A percentile compares a stretch with the other conserved stretches of the same genome.
Evolutionary conservation across 1,140 invertebrate genomes (phyloP).

Genomic region (Sesamia nonagrioides): DNA sequence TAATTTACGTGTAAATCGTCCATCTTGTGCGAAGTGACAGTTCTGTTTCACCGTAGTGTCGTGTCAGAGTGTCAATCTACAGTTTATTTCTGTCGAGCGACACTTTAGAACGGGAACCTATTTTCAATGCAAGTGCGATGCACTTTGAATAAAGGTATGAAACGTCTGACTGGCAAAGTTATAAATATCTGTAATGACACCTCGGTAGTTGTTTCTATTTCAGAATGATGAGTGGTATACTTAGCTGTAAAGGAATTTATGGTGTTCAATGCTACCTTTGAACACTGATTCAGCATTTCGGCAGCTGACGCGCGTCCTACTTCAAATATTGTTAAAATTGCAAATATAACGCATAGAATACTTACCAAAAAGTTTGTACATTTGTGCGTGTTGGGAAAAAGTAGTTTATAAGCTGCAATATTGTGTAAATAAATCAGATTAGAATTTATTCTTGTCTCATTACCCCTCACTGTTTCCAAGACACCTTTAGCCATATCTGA

Average conservation of each 20-base stretch:
- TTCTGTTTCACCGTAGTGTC: background rate
- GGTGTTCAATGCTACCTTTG: too few relatives aligned
- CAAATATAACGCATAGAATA: too few relatives aligned
- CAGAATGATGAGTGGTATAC: background rate
- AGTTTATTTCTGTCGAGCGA: constrained; percentile 42
- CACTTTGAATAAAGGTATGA: constrained; percentile 57
- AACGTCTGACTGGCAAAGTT: constrained; percentile 52
- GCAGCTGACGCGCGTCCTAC: too few relatives aligned
- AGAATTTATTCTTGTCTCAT: too few relatives aligned
- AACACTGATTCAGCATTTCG: too few relatives aligned
- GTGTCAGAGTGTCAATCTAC: constrained; percentile 24
- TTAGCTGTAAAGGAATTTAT: background rate
- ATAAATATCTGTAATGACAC: constrained; percentile 53
- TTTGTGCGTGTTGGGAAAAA: too few relatives aligned
- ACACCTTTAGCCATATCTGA: too few relatives aligned
- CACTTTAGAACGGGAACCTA: constrained; percentile 53
- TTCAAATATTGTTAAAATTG: too few relatives aligned
- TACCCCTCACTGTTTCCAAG: too few relatives aligned
- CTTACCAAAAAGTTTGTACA: too few relatives aligned
- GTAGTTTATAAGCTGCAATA: too few relatives aligned
- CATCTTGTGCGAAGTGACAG: background rate
- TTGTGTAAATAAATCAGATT: too few relatives aligned
- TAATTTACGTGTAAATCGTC: background rate
- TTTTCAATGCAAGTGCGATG: constrained; percentile 60
- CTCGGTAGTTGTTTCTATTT: constrained; percentile 53